Percentiles rank a stretch among this genome's conserved stretches.
Evolutionary conservation across 2,888 invertebrate species (phyloP).

Genomic region (Nemotelus nigrinus): DNA sequence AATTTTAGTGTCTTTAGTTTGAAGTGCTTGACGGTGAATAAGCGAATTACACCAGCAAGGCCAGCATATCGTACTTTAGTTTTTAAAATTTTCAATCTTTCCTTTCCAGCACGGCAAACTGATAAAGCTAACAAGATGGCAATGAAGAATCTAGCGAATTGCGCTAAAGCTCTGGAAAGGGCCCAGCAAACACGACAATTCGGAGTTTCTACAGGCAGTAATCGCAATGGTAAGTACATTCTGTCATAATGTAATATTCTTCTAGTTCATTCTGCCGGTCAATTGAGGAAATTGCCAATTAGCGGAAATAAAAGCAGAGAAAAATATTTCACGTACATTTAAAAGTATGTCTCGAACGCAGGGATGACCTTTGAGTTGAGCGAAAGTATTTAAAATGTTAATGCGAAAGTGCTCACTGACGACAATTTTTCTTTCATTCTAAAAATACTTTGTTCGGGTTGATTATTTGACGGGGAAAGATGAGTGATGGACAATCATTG

Average conservation of each 20-base stretch:
- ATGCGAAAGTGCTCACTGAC: neutral
- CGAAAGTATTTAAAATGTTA: neutral
- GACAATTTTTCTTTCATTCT: neutral
- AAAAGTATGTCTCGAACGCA: neutral
- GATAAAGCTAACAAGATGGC: neutral
- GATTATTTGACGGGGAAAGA: no score
- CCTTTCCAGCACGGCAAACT: neutral
- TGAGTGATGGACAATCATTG: no score
- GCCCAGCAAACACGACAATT: slow-evolving; percentile 37
- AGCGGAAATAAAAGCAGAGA: neutral
- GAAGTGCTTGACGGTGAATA: no score
- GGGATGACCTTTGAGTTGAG: neutral
- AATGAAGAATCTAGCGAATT: slow-evolving; percentile 39
- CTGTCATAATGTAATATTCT: neutral
- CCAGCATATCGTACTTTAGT: no score
- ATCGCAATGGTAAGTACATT: slow-evolving; percentile 25
- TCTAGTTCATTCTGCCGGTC: neutral
- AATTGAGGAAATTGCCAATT: slow-evolving; percentile 33
- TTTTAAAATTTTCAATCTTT: neutral
- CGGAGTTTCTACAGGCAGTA: slow-evolving; percentile 21
- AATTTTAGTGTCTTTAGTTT: neutral
- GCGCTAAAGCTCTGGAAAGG: slow-evolving; percentile 23
- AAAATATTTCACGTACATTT: neutral
- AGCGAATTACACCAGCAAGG: no score
- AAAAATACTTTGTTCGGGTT: no score